These are phyloP conservation scores for Oophaga pumilio DNA, from an alignment of 2,113 vertebrate genomes.

Conservation along the genomic window DNA sequence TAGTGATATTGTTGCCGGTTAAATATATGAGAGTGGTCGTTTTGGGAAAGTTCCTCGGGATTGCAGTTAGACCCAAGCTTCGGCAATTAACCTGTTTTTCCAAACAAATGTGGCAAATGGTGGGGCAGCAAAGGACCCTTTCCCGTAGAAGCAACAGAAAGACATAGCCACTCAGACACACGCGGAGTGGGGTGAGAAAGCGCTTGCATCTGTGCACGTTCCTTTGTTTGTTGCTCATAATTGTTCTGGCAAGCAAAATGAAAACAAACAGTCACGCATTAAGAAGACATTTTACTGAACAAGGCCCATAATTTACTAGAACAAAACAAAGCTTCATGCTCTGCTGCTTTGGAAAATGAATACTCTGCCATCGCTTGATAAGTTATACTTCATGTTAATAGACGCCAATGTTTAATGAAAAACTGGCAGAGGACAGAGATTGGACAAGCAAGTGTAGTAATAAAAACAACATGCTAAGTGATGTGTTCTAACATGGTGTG, in stretches of 20 bases:
- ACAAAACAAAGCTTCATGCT: conserved; percentile 22
- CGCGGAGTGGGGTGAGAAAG: conserved; percentile 62
- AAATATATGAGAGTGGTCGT: conserved; percentile 66
- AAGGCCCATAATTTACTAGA: conserved; percentile 10
- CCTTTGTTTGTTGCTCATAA: conserved; percentile 69
- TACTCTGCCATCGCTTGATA: neutral
- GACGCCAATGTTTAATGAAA: neutral
- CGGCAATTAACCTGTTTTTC: conserved; percentile 70
- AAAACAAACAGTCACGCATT: conserved; percentile 50
- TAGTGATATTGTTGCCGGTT: conserved; percentile 71
- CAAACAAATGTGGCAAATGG: conserved; percentile 70
- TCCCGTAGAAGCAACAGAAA: conserved; percentile 69
- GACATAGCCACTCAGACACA: conserved; percentile 63
- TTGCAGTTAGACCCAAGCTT: conserved; percentile 66
- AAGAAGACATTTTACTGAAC: conserved; percentile 5
- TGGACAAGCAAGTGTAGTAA: neutral
- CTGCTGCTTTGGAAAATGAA: neutral
- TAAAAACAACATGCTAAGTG: neutral
- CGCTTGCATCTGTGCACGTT: conserved; percentile 68
- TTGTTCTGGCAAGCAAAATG: conserved; percentile 68
- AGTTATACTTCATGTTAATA: neutral
- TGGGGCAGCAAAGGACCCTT: conserved; percentile 66
- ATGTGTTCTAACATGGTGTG: no score
- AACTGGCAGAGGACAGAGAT: neutral
- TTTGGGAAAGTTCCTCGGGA: conserved; percentile 68